These are phyloP conservation scores for Trachymyrmex septentrionalis DNA, from an alignment of 1,140 invertebrate species.

Conservation along the genomic window DNA sequence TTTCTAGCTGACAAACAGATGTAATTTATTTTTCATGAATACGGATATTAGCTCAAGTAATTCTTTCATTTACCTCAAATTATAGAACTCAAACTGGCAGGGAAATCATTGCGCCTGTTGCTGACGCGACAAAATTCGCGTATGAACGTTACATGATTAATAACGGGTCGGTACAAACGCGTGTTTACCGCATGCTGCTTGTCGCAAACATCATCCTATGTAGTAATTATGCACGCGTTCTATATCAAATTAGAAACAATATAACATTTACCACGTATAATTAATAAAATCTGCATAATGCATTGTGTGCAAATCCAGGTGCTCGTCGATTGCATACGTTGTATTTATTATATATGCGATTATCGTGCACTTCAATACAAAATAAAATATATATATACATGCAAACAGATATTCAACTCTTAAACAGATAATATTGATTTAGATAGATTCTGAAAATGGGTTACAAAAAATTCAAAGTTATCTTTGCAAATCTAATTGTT, in stretches of 20 bases:
- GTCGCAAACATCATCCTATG: background rate
- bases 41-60: background rate
- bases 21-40: background rate
- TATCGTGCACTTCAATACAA: background rate
- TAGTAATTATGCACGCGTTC: constrained; percentile 28
- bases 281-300: constrained; percentile 25
- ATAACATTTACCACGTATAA: constrained; percentile 16
- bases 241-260: constrained; percentile 47
- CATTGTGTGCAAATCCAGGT: background rate
- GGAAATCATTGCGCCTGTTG: background rate
- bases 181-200: constrained; percentile 12
- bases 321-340: background rate
- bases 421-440: background rate
- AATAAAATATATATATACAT: background rate
- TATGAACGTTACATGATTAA: background rate
- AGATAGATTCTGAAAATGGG: background rate
- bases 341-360: constrained; percentile 1
- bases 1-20: background rate
- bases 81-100: background rate
- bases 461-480: background rate
- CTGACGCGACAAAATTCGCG: constrained; percentile 26
- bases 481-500: background rate
- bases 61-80: background rate
- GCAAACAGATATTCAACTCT: background rate
- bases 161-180: background rate